Conservation (phyloP, 2,113 vertebrate species). For the Bujurquina vittata region DNA sequence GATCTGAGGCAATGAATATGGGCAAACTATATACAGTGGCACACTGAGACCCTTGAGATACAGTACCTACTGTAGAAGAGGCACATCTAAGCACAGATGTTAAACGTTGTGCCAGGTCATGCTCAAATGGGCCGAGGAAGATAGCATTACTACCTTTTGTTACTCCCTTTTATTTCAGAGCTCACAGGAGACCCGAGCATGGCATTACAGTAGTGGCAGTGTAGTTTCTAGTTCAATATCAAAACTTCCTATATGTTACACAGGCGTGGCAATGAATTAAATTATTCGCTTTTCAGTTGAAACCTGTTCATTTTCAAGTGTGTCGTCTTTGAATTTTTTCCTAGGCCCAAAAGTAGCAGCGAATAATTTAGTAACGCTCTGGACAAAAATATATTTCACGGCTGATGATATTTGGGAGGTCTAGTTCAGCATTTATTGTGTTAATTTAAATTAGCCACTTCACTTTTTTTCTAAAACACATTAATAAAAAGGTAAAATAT, state of each 20-base stretch:
- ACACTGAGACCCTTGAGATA: conserved; percentile 38
- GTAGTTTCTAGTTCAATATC: conserved; percentile 45
- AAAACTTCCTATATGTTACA: conserved; percentile 39
- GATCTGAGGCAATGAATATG: conserved; percentile 13
- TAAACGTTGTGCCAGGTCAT: conserved; percentile 44
- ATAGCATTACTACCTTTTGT: conserved; percentile 78
- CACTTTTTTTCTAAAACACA: background rate
- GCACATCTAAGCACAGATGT: conserved; percentile 70
- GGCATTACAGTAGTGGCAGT: conserved; percentile 32
- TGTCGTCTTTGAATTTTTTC: background rate
- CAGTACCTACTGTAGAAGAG: conserved; percentile 41
- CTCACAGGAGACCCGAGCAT: conserved; percentile 47
- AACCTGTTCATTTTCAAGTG: conserved; percentile 7
- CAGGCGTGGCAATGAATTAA: conserved; percentile 2
- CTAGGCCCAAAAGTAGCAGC: background rate
- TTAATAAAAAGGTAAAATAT: background rate
- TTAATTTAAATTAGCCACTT: background rate
- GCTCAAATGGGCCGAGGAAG: conserved; percentile 57
- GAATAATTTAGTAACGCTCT: background rate
- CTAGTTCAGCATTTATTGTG: background rate
- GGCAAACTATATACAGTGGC: background rate
- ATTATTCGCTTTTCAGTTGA: conserved; percentile 6
- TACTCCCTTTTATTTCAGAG: conserved; percentile 67
- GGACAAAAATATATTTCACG: background rate
- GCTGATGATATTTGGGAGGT: background rate